These are phyloP conservation scores for Phycodurus eques DNA, from an alignment of 2,113 vertebrate genomes.

Conservation along the genomic window DNA sequence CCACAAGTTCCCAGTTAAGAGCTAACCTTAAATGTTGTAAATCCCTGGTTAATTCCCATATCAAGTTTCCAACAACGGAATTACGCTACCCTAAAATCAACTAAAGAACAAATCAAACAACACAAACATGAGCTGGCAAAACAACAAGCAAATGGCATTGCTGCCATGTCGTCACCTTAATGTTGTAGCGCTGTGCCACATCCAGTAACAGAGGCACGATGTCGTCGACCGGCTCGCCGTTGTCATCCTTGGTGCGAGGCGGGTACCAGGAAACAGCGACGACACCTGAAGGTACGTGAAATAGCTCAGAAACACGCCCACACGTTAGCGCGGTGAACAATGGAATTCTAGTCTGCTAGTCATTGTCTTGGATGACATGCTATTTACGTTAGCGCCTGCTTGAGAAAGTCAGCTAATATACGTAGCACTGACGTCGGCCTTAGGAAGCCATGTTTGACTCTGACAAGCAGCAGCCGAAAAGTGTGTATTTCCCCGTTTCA, in stretches of 20 bases:
- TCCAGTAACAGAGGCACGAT: constrained; percentile 86
- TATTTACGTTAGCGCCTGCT: background rate
- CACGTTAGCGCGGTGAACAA: no score
- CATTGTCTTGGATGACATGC: no score
- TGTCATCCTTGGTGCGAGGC: constrained; percentile 83
- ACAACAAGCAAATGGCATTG: background rate
- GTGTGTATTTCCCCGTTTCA: no score
- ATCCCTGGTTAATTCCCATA: no score
- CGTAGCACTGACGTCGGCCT: background rate
- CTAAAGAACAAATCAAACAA: no score
- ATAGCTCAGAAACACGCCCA: background rate
- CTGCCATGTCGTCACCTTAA: constrained; percentile 79
- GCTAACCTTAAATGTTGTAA: no score
- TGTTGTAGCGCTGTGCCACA: constrained; percentile 85
- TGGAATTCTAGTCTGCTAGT: no score
- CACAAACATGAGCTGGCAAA: background rate
- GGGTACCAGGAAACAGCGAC: constrained; percentile 95
- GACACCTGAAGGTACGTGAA: constrained; percentile 78
- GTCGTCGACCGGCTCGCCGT: constrained; percentile 82
- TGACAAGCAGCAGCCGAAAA: no score
- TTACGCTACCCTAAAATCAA: background rate
- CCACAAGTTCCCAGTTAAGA: no score
- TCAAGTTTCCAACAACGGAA: background rate
- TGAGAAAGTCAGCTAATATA: background rate
- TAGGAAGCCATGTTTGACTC: no score